Conservation (phyloP, 1,140 invertebrate genomes). For the Drosophila sucinea region DNA sequence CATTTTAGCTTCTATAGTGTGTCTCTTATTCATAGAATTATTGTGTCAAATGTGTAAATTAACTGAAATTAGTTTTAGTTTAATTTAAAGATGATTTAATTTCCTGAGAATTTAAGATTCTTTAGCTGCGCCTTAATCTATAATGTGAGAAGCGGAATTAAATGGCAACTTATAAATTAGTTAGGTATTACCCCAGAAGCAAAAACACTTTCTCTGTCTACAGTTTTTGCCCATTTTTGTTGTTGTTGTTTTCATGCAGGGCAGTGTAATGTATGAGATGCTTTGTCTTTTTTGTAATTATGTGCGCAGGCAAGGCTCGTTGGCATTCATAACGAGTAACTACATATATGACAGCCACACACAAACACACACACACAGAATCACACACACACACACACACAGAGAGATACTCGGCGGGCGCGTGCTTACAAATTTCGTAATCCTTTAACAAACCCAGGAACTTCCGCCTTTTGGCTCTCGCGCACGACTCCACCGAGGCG, state of each 20-base stretch:
- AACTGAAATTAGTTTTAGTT: background rate
- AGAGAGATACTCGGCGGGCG: slow-evolving; percentile 48
- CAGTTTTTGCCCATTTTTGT: slow-evolving; percentile 15
- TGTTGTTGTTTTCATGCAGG: background rate
- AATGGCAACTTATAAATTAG: slow-evolving; percentile 3
- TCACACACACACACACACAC: slow-evolving; percentile 2
- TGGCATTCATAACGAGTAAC: slow-evolving; percentile 59
- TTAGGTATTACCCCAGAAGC: slow-evolving; percentile 6
- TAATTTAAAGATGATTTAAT: background rate
- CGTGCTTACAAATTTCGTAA: slow-evolving; percentile 79
- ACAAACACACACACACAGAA: slow-evolving; percentile 19
- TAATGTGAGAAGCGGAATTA: slow-evolving; percentile 6
- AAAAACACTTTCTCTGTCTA: background rate
- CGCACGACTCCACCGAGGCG: slow-evolving; percentile 46
- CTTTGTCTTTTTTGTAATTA: slow-evolving; percentile 49
- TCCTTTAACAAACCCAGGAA: slow-evolving; percentile 74
- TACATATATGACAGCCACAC: slow-evolving; percentile 42
- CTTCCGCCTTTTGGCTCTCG: slow-evolving; percentile 61
- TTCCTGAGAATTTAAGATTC: background rate
- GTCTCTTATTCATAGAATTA: too few relatives aligned
- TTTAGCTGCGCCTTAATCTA: background rate
- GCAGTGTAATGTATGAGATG: slow-evolving; percentile 1
- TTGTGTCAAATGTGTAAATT: too few relatives aligned
- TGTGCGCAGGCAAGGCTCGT: slow-evolving; percentile 33
- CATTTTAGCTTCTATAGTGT: too few relatives aligned